phyloP scores from a whole-genome alignment of 2,797 vertebrate species.

The Lepus townsendii region DNA sequence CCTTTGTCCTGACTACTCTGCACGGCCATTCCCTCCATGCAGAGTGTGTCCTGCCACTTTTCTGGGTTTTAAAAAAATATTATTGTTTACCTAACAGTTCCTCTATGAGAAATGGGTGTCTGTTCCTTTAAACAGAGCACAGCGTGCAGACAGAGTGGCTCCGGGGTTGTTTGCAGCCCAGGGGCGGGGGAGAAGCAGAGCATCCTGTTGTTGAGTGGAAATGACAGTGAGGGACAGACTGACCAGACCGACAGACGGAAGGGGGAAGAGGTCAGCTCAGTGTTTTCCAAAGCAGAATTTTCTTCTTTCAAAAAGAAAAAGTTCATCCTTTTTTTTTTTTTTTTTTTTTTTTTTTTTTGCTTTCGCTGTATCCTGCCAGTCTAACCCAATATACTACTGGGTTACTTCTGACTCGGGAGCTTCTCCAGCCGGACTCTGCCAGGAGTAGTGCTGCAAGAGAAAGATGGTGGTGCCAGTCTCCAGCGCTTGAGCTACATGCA shows the following conservation, averaged over 20 bases:
- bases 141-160: constrained; percentile 83
- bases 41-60: constrained; percentile 78
- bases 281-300: background rate
- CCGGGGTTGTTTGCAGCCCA: constrained; percentile 81
- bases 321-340: background rate
- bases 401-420: background rate
- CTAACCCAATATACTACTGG: constrained; percentile 45
- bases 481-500: background rate
- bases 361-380: constrained; percentile 21
- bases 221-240: constrained; percentile 23
- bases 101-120: constrained; percentile 83
- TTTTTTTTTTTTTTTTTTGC: background rate
- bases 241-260: constrained; percentile 37
- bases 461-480: fast-evolving
- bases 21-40: constrained; percentile 70
- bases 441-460: background rate
- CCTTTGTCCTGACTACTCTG: constrained; percentile 77
- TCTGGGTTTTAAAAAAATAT: constrained; percentile 84
- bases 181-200: constrained; percentile 68
- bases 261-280: constrained; percentile 23
- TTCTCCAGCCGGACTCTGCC: background rate
- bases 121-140: constrained; percentile 84
- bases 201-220: constrained; percentile 83
- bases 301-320: constrained; percentile 47
- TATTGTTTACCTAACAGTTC: constrained; percentile 86